These are phyloP conservation scores for Sylvietta virens DNA, from an alignment of 2,113 vertebrate genomes.

Conservation along the genomic window DNA sequence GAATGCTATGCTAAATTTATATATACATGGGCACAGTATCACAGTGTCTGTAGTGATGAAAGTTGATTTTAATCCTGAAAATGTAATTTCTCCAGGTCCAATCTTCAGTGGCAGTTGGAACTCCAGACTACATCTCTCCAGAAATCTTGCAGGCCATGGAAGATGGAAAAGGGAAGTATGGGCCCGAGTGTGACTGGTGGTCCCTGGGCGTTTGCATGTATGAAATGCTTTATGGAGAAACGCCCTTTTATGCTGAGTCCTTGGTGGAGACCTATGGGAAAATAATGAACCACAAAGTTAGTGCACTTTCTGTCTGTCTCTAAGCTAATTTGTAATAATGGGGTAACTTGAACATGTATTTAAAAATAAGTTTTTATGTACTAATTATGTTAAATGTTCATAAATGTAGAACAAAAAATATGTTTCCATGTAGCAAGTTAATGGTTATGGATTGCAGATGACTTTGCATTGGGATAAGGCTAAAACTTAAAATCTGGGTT, in stretches of 20 bases:
- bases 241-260: conserved; percentile 98
- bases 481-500: neutral
- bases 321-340: conserved; percentile 11
- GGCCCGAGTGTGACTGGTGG: conserved; percentile 99
- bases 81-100: conserved; percentile 82
- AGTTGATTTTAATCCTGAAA: neutral
- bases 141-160: conserved; percentile 99
- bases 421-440: neutral
- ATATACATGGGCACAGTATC: neutral
- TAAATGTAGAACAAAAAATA: neutral
- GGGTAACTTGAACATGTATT: neutral
- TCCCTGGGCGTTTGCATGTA: conserved; percentile 99
- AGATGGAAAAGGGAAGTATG: conserved; percentile 97
- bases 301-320: conserved; percentile 53
- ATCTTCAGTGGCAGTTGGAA: conserved; percentile 97
- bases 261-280: conserved; percentile 99
- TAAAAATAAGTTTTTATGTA: neutral
- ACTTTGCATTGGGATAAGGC: conserved; percentile 7
- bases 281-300: conserved; percentile 99
- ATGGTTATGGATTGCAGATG: neutral
- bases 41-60: neutral
- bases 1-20: neutral
- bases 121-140: conserved; percentile 97
- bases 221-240: conserved; percentile 99
- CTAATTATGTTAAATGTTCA: neutral